Percentiles rank a stretch among this genome's conserved stretches.
Conservation (phyloP, 2,797 vertebrate genomes). For the Centropyge bicolor region DNA sequence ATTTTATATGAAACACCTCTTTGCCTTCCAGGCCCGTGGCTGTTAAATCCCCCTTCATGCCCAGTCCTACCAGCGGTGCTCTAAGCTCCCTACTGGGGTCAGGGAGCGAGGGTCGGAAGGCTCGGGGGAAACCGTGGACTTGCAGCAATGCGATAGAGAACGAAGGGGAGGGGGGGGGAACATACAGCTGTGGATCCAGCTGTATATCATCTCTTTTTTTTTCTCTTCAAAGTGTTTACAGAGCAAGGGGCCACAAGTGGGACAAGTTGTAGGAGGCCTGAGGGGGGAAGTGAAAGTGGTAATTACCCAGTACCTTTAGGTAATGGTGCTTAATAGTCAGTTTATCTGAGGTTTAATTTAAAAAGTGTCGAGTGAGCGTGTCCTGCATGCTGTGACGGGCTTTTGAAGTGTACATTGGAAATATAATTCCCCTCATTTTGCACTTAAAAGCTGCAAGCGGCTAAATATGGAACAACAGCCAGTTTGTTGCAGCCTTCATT, state of each 20-base stretch:
- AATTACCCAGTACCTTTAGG: slow-evolving; percentile 62
- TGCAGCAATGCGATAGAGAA: slow-evolving; percentile 38
- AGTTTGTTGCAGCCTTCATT: slow-evolving; percentile 49
- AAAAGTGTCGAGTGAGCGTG: slow-evolving; percentile 60
- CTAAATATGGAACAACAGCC: slow-evolving; percentile 54
- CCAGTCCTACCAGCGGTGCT: slow-evolving; percentile 60
- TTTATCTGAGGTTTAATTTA: slow-evolving; percentile 65
- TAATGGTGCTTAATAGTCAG: slow-evolving; percentile 60
- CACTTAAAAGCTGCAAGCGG: slow-evolving; percentile 18
- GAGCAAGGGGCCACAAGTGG: slow-evolving; percentile 46
- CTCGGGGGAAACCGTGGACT: slow-evolving; percentile 36
- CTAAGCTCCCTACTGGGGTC: slow-evolving; percentile 71
- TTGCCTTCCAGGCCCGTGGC: slow-evolving; percentile 67
- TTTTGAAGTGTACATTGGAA: slow-evolving; percentile 42
- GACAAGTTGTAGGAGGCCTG: slow-evolving; percentile 46
- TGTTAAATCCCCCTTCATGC: slow-evolving; percentile 73
- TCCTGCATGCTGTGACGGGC: slow-evolving; percentile 43
- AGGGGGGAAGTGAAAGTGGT: slow-evolving; percentile 63
- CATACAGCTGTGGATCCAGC: slow-evolving; percentile 59
- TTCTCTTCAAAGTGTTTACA: slow-evolving; percentile 70
- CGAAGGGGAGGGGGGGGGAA: slow-evolving; percentile 21
- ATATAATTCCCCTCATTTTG: slow-evolving; percentile 33
- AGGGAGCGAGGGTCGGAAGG: slow-evolving; percentile 55
- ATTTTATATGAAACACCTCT: slow-evolving; percentile 82
- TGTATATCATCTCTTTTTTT: slow-evolving; percentile 52